Evolutionary conservation across 2,113 vertebrate genomes (phyloP), one percentile per base, ranked within the genome.

Genomic region (Xenus cinereus): DNA sequence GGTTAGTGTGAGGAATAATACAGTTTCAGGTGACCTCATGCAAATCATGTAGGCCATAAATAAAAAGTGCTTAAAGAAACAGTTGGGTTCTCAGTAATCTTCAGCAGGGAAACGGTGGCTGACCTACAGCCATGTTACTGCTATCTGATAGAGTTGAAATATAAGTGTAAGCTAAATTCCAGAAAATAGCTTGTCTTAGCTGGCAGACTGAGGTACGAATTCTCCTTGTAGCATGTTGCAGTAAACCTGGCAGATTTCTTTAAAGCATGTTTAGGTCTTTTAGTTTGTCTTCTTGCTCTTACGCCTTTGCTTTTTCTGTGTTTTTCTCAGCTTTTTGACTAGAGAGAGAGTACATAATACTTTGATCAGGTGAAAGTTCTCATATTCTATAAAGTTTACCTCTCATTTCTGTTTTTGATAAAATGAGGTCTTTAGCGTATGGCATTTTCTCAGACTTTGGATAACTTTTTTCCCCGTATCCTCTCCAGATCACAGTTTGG

Each of bases 161-260:
- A 4, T 7, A 22, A 41, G 20, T 22, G 8, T 53, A 33, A 82
- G 32, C 35, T 50, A 16, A 46, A 15, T 50, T 76, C 24, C 45
- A 60, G 63, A 37, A 64, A 28, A 63, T 14, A 20, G 6, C 39
- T 76, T 2, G 0, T 50, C 9, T 76, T 26, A 33, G 14, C 18
- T 69, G 45, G 7, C 5, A 4, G 75, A 12, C 33, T 28, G 59
- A n/a, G n/a, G 15, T 41, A 19, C 4, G 6, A 37, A 32, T 81
- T 90, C 24, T 48, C 45, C n/a, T 56, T 35, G 30, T 43, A 68
- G 45, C 13, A 26, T 12, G 4, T 32, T 84, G 35, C 0, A 0
- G 41, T 67, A 63, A 92, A 62, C 10, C 9, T 28, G 39, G 37
- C 4, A 48, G 37, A 23, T 50, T 66, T 26, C 7, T 62, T 57